A percentile compares a stretch with the other conserved stretches of the same genome.
Conservation (phyloP, 2,113 vertebrate species). For the Halichoerus grypus region DNA sequence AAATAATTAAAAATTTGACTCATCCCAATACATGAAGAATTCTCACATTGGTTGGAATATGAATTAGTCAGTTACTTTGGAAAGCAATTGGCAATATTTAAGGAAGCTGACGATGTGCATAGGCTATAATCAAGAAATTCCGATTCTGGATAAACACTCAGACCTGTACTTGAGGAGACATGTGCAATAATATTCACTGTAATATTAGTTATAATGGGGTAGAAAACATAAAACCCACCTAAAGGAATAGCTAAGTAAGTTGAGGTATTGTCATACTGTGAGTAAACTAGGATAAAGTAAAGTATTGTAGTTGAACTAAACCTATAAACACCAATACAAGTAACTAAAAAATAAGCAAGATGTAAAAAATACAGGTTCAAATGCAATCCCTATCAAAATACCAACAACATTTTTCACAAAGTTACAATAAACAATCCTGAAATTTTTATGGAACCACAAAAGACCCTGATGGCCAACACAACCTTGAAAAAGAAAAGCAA, state of each 20-base stretch:
- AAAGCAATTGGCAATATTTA: neutral
- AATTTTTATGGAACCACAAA: neutral
- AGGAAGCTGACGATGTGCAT: neutral
- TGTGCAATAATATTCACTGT: neutral
- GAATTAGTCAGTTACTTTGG: neutral
- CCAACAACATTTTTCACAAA: neutral
- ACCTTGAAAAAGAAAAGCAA: neutral
- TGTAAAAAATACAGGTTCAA: neutral
- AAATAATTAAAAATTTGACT: neutral
- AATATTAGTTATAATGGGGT: neutral
- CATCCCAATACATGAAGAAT: neutral
- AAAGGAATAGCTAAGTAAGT: neutral
- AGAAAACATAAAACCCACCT: neutral
- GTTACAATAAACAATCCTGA: neutral
- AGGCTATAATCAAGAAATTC: neutral
- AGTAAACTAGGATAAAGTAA: neutral
- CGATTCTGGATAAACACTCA: neutral
- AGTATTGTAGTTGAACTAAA: neutral
- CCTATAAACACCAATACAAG: neutral
- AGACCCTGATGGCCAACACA: neutral
- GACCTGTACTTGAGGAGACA: neutral
- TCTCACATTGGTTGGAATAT: neutral
- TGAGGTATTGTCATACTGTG: neutral
- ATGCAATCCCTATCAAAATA: neutral
- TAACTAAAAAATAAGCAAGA: neutral